A percentile compares a stretch with the other conserved stretches of the same genome.
phyloP scores from a whole-genome alignment of 2,797 vertebrate genomes.

The Harpagifer antarcticus region DNA sequence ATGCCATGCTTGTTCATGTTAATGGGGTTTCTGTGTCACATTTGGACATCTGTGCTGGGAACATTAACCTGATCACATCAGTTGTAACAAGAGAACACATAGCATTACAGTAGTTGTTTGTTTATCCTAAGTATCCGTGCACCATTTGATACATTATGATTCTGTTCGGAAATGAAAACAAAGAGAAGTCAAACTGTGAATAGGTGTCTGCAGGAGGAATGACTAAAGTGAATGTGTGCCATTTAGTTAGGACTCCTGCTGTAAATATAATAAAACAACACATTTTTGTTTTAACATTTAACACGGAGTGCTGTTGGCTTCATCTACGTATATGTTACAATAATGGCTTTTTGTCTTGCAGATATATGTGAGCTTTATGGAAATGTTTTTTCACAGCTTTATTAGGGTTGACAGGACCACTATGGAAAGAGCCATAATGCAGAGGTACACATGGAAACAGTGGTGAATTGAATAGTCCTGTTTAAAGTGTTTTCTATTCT shows the following conservation, averaged over 20 bases:
- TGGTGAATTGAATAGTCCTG: background rate
- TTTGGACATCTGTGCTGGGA: slow-evolving; percentile 43
- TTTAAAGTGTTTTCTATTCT: background rate
- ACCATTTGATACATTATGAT: background rate
- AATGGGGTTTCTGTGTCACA: slow-evolving; percentile 48
- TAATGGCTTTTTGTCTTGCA: background rate
- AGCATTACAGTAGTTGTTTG: slow-evolving; percentile 15
- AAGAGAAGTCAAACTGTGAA: slow-evolving; percentile 35
- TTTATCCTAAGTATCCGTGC: slow-evolving; percentile 9
- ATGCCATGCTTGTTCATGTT: slow-evolving; percentile 38
- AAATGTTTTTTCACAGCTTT: slow-evolving; percentile 10
- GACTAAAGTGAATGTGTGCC: slow-evolving; percentile 16
- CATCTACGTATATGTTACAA: background rate
- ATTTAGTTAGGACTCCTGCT: slow-evolving; percentile 21
- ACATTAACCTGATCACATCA: slow-evolving; percentile 40
- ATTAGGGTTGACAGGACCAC: background rate
- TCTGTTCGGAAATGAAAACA: slow-evolving; percentile 31
- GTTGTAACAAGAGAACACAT: slow-evolving; percentile 8
- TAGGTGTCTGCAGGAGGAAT: slow-evolving; percentile 30
- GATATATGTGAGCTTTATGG: background rate
- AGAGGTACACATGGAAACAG: background rate
- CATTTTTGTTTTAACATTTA: background rate
- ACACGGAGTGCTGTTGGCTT: background rate
- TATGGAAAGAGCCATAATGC: background rate
- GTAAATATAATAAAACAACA: slow-evolving; percentile 13